Conservation (phyloP, 2,797 vertebrate genomes). For the Discoglossus pictus region DNA sequence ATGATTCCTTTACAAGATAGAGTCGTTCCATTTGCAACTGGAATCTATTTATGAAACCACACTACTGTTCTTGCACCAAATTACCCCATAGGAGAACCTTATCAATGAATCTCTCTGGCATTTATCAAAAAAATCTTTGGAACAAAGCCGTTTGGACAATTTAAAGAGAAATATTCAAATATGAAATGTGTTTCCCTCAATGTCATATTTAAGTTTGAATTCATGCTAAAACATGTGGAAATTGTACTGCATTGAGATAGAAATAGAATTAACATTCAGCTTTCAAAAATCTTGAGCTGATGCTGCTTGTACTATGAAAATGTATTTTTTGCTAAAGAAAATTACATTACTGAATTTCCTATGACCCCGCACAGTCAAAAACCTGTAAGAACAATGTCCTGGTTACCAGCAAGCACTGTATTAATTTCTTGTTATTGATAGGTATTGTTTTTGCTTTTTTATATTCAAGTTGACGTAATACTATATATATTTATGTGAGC, state of each 20-base stretch:
- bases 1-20: not conserved
- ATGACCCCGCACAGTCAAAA: not conserved
- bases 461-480: too few species aligned
- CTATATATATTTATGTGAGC: too few species aligned
- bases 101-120: not conserved
- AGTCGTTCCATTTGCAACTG: constrained; percentile 6
- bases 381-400: constrained; percentile 30
- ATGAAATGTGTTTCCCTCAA: constrained; percentile 3
- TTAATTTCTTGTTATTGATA: too few species aligned
- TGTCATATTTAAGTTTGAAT: not conserved
- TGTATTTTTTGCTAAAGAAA: not conserved
- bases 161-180: constrained; percentile 4
- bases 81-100: not conserved
- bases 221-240: constrained; percentile 28
- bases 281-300: constrained; percentile 1
- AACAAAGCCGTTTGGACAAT: not conserved
- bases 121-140: constrained; percentile 2
- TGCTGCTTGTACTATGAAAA: constrained; percentile 1
- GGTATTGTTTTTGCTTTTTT: too few species aligned
- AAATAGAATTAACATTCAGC: constrained; percentile 27
- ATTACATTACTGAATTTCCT: constrained; percentile 6
- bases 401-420: constrained; percentile 1
- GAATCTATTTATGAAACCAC: not conserved
- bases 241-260: not conserved
- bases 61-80: not conserved